Base-by-base conservation (phyloP, 2,888 invertebrate species). In the Ennomos fuscantarius region DNA sequence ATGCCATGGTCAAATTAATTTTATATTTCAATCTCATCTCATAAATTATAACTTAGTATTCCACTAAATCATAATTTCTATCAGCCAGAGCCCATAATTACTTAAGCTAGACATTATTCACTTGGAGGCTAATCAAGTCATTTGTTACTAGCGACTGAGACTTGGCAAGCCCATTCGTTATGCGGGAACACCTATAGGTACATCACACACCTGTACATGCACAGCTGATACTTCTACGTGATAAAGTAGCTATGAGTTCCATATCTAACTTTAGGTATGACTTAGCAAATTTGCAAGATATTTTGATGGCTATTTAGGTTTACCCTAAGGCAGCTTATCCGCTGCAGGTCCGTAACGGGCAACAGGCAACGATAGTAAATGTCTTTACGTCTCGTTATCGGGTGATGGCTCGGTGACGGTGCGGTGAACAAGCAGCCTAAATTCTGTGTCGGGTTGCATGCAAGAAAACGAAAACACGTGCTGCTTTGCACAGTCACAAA, bases 51-150 rank as follows among this genome's bases (percentile, higher is more conserved):
- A 57, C 39, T 53, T 43, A 45, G 13, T 36, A 35, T 47, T 8
- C n/a, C 35, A 44, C 34, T 53, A 49, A 58, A 53, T 58, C 58
- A 58, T 58, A 53, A 58, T 48, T 47, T 51, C 36, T 47, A 40
- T 34, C 33, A 47, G 52, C 11, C 47, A 37, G 43, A 15, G 44
- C 34, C 15, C 44, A 41, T 53, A 58, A 58, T 58, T 53, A 58
- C 53, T 52, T 45, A 55, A 52, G 55, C 55, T 55, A 55, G 47
- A 37, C 59, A 54, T 60, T 51, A 51, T n/a, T 60, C 46, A 59
- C 33, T 42, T 35, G 37, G 40, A 41, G 9, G 43, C 39, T 60
- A 60, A 60, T 60, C 59, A 60, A 48, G 51, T n/a, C 54, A 60
- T 55, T 60, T 46, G 39, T 55, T 49, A 58, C 43, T 12, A 2